These are phyloP conservation scores for Colossoma macropomum DNA, from an alignment of 2,113 vertebrate species.

Conservation along the genomic window DNA sequence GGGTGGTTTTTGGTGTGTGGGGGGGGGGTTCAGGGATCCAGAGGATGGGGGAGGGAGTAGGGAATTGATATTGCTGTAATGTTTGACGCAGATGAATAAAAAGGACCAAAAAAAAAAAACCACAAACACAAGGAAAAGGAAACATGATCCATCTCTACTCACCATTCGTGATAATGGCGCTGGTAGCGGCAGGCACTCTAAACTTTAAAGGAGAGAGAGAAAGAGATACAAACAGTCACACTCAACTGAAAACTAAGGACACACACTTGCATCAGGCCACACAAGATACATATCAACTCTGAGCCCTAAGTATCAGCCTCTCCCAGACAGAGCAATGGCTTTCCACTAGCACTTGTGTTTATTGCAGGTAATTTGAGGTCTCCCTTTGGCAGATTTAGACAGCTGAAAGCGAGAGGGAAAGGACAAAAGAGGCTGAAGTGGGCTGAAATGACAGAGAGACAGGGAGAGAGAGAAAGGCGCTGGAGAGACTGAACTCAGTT, in stretches of 20 bases:
- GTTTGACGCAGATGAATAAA: no score
- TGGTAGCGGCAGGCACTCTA: conserved; percentile 80
- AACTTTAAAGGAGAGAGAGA: conserved; percentile 68
- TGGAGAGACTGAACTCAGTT: conserved; percentile 4
- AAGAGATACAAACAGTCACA: not conserved
- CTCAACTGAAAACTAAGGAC: not conserved
- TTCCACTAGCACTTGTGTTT: not conserved
- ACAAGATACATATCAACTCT: not conserved
- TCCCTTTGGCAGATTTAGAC: not conserved
- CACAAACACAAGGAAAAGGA: not conserved
- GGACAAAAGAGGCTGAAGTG: conserved; percentile 10
- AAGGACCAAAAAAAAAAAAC: no score
- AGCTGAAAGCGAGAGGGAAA: not conserved
- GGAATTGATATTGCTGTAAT: no score
- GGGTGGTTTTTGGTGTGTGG: no score
- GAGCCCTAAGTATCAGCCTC: not conserved
- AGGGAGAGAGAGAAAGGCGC: conserved; percentile 39
- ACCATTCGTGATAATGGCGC: conserved; percentile 82
- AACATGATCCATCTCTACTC: conserved; percentile 53
- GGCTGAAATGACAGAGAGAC: not conserved
- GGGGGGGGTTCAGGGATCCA: no score
- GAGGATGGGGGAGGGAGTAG: no score
- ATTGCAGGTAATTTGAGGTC: conserved; percentile 3
- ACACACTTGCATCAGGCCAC: not conserved
- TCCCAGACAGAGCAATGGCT: not conserved